Base-by-base conservation (phyloP, 1,140 invertebrate species). In the Penaeus indicus region DNA sequence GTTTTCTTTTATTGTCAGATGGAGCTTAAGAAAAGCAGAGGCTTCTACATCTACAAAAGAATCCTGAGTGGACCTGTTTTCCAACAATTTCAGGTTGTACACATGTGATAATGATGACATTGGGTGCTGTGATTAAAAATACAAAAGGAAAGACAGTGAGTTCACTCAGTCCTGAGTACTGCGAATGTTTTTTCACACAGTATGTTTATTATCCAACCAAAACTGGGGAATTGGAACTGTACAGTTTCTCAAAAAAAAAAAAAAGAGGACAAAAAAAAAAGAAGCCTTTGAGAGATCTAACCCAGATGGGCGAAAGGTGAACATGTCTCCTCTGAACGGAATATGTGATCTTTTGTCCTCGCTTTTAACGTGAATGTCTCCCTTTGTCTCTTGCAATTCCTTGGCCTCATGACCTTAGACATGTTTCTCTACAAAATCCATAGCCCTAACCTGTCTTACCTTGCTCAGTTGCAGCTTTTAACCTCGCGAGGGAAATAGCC, bases 61-160 rank as follows among this genome's bases (percentile, higher is more conserved):
- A 19, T 75, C 18, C 27, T 4, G 16, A 75, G 72, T 75, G 38
- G 22, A 75, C 42, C 27, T 78, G 27, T 54, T 61, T 67, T 77
- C 79, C 87, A 63, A 84, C 87, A 78, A 79, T 88, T 84, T 88
- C 87, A 88, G 87, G 87, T 84, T 83, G 87, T 54, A 82, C 62
- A 69, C 87, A 84, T 78, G 85, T 78, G 75, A 60, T 86, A 86
- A 82, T 83, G 86, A 84, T 83, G 87, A 88, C 69, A 84, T 88
- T 88, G 87, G n/a, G 72, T 79, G 87, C 79, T 84, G 81, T 88
- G 54, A 88, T 88, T 77, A 88, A 88, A 83, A 79, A 77, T 78
- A 84, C 87, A 88, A 88, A 88, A n/a, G n/a, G 69, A 88, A 69
- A n/a, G n/a, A 88, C 87, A 82, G 78, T 88, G 81, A 88, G 47